A percentile compares a stretch with the other conserved stretches of the same genome.
Evolutionary conservation across 2,797 vertebrate genomes (phyloP).

Genomic region (Botia kubotai): DNA sequence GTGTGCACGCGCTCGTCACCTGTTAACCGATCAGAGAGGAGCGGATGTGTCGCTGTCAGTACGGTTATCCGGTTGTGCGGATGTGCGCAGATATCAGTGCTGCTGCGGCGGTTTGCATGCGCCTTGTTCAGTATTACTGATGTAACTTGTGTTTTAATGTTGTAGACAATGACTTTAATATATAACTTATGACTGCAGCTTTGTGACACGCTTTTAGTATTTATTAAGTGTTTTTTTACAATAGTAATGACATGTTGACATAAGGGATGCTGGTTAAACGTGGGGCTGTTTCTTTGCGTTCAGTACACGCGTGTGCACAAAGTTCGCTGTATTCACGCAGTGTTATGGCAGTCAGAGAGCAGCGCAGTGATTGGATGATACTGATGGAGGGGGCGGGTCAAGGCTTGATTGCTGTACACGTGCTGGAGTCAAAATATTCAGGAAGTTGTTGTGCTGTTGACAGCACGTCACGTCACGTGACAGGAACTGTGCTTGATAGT

Average conservation of each 20-base stretch:
- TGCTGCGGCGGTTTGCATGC: background rate
- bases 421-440: conserved; percentile 70
- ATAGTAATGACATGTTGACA: too few relatives aligned
- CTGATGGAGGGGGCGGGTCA: conserved; percentile 84
- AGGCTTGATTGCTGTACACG: conserved; percentile 76
- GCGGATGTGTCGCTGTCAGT: conserved; percentile 43
- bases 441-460: conserved; percentile 70
- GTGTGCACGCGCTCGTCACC: conserved; percentile 76
- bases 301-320: conserved; percentile 50
- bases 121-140: background rate
- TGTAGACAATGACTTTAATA: background rate
- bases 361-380: conserved; percentile 82
- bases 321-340: conserved; percentile 69
- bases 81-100: conserved; percentile 14
- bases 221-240: conserved; percentile 26
- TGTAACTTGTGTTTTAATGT: background rate
- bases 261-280: background rate
- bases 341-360: conserved; percentile 80
- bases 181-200: conserved; percentile 69
- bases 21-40: conserved; percentile 53
- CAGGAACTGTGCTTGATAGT: background rate
- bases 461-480: conserved; percentile 51
- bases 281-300: conserved; percentile 21
- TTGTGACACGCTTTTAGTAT: conserved; percentile 66
- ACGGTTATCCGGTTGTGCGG: conserved; percentile 31